These are phyloP conservation scores for Lordiphosa fenestrarum DNA, from an alignment of 2,888 invertebrate genomes.

Conservation along the genomic window DNA sequence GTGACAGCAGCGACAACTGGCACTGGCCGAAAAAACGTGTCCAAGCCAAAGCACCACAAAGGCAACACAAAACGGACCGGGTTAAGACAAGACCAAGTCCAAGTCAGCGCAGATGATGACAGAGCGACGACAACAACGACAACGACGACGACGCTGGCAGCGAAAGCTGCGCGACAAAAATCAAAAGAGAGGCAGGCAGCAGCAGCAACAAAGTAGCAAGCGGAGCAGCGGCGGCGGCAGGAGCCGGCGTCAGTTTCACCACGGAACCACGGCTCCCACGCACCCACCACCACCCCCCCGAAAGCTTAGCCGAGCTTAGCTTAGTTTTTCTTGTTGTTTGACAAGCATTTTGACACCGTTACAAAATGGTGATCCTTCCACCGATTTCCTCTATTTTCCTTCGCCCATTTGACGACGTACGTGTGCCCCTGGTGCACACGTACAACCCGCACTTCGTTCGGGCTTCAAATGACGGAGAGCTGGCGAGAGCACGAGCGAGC, in stretches of 20 bases:
- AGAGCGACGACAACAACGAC: slow-evolving; percentile 24
- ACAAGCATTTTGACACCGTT: slow-evolving; percentile 70
- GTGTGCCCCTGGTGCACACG: background rate
- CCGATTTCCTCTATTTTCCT: slow-evolving; percentile 15
- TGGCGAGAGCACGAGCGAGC: background rate
- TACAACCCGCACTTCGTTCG: slow-evolving; percentile 4
- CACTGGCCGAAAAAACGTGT: slow-evolving; percentile 57
- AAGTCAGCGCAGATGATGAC: slow-evolving; percentile 45
- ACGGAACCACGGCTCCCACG: slow-evolving; percentile 13
- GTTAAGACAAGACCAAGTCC: slow-evolving; percentile 61
- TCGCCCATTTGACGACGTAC: background rate
- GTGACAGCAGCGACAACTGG: slow-evolving; percentile 40
- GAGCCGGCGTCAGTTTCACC: slow-evolving; percentile 18
- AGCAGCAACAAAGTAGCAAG: slow-evolving; percentile 15
- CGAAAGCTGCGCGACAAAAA: slow-evolving; percentile 19
- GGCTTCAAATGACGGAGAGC: slow-evolving; percentile 37
- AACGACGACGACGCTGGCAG: slow-evolving; percentile 23
- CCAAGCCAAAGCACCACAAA: slow-evolving; percentile 61
- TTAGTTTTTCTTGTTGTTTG: slow-evolving; percentile 43
- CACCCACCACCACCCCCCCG: slow-evolving; percentile 1
- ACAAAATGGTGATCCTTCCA: slow-evolving; percentile 13
- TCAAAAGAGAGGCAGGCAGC: slow-evolving; percentile 11
- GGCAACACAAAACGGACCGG: slow-evolving; percentile 54
- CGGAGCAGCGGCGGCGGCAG: slow-evolving; percentile 1
- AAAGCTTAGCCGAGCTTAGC: slow-evolving; percentile 59